Conservation (phyloP, 2,797 vertebrate species). For the Pangasius mekongensis region DNA sequence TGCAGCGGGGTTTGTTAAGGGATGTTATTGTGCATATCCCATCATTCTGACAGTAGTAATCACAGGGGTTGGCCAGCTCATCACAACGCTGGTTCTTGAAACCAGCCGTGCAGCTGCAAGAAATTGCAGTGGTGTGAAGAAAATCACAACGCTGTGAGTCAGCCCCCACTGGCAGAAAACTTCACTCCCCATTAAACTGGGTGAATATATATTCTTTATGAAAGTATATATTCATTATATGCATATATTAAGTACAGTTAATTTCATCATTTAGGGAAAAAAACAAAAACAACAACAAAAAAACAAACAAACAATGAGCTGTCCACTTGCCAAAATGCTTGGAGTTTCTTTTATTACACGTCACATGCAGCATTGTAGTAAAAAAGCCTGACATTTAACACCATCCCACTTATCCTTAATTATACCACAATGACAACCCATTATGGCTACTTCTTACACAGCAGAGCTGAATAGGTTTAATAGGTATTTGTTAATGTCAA, state of each 20-base stretch:
- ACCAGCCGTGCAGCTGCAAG: slow-evolving; percentile 99
- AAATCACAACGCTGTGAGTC: background rate
- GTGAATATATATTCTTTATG: background rate
- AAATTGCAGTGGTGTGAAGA: slow-evolving; percentile 71
- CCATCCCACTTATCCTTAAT: background rate
- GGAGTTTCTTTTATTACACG: background rate
- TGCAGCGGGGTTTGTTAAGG: slow-evolving; percentile 99
- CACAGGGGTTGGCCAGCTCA: slow-evolving; percentile 99
- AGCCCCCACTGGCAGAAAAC: background rate
- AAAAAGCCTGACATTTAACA: slow-evolving; percentile 14
- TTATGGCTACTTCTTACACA: background rate
- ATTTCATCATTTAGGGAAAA: background rate
- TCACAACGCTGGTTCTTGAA: slow-evolving; percentile 99
- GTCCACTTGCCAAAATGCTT: background rate
- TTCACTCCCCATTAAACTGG: background rate
- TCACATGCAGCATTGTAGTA: background rate
- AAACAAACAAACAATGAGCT: background rate
- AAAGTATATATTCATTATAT: background rate
- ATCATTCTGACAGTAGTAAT: slow-evolving; percentile 99
- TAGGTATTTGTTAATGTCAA: background rate
- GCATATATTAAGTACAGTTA: background rate
- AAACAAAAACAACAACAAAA: background rate
- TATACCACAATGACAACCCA: background rate
- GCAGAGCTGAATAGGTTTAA: background rate
- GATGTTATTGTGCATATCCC: slow-evolving; percentile 99